Evolutionary conservation across 2,888 invertebrate genomes (phyloP), one percentile per base, ranked within the genome.

Genomic region (Caenorhabditis imperialis): DNA sequence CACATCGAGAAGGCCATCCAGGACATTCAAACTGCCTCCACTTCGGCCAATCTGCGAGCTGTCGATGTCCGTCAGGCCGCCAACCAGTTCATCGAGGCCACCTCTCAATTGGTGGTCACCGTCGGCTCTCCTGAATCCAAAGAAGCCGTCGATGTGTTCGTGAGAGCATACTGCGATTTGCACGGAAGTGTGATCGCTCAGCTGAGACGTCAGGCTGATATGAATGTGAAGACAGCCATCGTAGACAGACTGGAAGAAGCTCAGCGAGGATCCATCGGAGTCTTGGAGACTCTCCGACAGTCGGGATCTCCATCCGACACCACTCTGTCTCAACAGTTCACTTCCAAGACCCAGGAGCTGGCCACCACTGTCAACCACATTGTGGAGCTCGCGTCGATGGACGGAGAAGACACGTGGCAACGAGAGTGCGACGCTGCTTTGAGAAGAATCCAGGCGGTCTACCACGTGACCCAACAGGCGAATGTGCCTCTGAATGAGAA

Each of bases 341-440:
- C 77, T 2, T 71, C 73, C 10, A 69, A 81, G 20, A 75, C 83
- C 6, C 61, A 47, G 10, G 65, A 76, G 25, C 58, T 80, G 23
- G 73, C 74, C 0, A 67, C 55, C 2, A 69, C 74, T 94, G 82
- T 90, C 96, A 33, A 92, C 94, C 3, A 92, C 93, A 8, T 95
- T 95, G 35, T 95, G 94, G 0, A 91, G 95, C 62, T 93, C 93
- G 8, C 95, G 96, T 47, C 96, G 94, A 0, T 96, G 96, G 81
- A 94, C 93, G 1, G 93, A 93, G 35, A 94, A 94, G 0, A 94
- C 0, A 96, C 97, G 0, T 96, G 97, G 0, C 96, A 96, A 90
- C 94, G 94, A 89, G 97, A 98, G 88, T 98, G 98, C 89, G 95
- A 95, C 88, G 96, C 94, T 81, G 96, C 97, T 0, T 93, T 97